A percentile compares a stretch with the other conserved stretches of the same genome.
phyloP scores from a whole-genome alignment of 2,113 vertebrate genomes.

The Hyperoodon ampullatus region DNA sequence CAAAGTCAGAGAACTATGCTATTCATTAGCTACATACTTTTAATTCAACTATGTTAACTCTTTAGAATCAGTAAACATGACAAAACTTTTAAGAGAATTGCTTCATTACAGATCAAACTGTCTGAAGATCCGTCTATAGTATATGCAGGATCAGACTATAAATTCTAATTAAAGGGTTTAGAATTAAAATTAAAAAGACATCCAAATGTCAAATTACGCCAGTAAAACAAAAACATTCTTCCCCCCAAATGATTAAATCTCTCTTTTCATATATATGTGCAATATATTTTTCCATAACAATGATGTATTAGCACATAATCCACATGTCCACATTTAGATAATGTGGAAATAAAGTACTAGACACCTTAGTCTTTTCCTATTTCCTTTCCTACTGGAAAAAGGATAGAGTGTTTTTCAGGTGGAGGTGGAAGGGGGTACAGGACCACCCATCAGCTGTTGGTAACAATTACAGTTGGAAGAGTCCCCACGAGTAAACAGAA shows the following conservation, averaged over 20 bases:
- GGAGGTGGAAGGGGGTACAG: background rate
- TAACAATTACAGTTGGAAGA: background rate
- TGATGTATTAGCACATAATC: background rate
- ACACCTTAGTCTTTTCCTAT: background rate
- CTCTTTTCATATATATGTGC: background rate
- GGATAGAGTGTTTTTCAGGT: background rate
- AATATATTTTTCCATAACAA: background rate
- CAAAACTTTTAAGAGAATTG: constrained; percentile 28
- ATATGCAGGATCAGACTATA: background rate
- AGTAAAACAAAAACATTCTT: background rate
- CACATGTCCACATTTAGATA: constrained; percentile 36
- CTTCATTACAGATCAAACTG: background rate
- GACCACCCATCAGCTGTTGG: background rate
- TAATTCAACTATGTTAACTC: constrained; percentile 1
- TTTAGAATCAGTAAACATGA: constrained; percentile 31
- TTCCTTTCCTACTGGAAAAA: constrained; percentile 21
- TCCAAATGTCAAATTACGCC: background rate
- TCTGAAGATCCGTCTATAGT: constrained; percentile 30
- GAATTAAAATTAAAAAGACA: background rate
- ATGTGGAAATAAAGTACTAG: constrained; percentile 33
- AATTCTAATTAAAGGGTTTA: constrained; percentile 37
- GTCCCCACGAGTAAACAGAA: background rate
- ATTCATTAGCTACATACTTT: constrained; percentile 31
- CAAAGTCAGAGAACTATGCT: constrained; percentile 1
- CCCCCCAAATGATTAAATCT: background rate